These are phyloP conservation scores for Arbacia lixula DNA, from an alignment of 53 echinoderm and acorn worm genomes.

Conservation along the genomic window DNA sequence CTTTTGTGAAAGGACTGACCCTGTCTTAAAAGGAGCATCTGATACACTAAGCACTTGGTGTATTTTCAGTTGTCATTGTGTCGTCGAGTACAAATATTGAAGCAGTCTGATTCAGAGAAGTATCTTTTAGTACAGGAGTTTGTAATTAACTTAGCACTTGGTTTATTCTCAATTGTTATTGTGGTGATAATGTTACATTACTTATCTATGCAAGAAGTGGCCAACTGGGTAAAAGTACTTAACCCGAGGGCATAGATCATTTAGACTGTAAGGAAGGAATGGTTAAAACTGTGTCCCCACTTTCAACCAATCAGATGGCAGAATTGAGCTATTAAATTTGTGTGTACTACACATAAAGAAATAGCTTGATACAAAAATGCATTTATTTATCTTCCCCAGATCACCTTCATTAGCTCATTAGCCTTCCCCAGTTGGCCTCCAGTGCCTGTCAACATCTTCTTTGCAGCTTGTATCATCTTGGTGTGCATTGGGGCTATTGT, in stretches of 20 bases:
- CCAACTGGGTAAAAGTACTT: no score
- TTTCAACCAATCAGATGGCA: neutral
- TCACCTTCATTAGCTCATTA: constrained; percentile 82
- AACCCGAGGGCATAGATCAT: no score
- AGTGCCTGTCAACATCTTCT: constrained; percentile 63
- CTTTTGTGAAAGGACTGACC: no score
- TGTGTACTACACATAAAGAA: neutral
- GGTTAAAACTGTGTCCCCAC: no score
- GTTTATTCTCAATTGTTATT: constrained; percentile 60
- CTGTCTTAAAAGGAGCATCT: constrained; percentile 70
- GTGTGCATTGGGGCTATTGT: constrained; percentile 78
- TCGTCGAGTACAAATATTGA: constrained; percentile 72
- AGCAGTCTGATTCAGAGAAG: no score
- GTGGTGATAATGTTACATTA: constrained; percentile 80
- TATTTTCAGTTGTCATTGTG: constrained; percentile 65
- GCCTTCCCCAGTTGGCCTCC: constrained; percentile 76
- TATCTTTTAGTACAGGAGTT: constrained; percentile 76
- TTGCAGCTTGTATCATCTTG: constrained; percentile 72
- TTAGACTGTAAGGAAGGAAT: no score
- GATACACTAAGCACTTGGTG: constrained; percentile 69
- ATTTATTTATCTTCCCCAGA: constrained; percentile 24
- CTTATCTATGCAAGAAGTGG: no score
- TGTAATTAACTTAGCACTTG: constrained; percentile 72
- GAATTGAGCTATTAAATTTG: neutral
- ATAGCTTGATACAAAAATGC: neutral